These are phyloP conservation scores for Egretta garzetta DNA, from an alignment of 2,113 vertebrate species.

Conservation along the genomic window DNA sequence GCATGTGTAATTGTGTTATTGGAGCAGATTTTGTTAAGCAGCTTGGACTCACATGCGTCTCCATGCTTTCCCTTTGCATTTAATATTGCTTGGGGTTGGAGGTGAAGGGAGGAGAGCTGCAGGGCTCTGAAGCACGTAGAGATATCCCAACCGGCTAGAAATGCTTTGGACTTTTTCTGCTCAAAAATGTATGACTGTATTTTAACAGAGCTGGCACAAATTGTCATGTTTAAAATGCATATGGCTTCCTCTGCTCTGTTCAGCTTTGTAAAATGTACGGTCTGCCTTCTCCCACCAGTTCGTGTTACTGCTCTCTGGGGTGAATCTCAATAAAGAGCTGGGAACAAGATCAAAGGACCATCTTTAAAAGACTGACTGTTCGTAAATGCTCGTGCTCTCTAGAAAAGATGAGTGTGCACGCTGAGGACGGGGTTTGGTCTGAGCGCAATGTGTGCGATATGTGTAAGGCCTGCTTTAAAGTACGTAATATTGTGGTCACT, in stretches of 20 bases:
- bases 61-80: not conserved
- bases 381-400: not conserved
- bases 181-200: not conserved
- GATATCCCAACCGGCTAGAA: not conserved
- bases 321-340: constrained; percentile 54
- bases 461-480: not conserved
- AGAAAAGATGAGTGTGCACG: not conserved
- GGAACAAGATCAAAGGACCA: constrained; percentile 65
- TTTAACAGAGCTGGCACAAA: not conserved
- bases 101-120: not conserved
- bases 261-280: constrained; percentile 1
- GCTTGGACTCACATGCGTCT: not conserved
- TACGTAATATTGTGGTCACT: not conserved
- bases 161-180: not conserved
- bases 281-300: constrained; percentile 25
- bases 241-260: not conserved
- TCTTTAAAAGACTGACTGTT: constrained; percentile 2
- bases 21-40: not conserved
- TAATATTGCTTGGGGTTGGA: not conserved
- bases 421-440: not conserved
- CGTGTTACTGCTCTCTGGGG: constrained; percentile 44
- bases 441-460: not conserved
- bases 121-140: not conserved
- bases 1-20: not conserved
- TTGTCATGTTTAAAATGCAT: not conserved